Base-by-base conservation (phyloP, 2,888 invertebrate genomes). In the Unio delphinus region DNA sequence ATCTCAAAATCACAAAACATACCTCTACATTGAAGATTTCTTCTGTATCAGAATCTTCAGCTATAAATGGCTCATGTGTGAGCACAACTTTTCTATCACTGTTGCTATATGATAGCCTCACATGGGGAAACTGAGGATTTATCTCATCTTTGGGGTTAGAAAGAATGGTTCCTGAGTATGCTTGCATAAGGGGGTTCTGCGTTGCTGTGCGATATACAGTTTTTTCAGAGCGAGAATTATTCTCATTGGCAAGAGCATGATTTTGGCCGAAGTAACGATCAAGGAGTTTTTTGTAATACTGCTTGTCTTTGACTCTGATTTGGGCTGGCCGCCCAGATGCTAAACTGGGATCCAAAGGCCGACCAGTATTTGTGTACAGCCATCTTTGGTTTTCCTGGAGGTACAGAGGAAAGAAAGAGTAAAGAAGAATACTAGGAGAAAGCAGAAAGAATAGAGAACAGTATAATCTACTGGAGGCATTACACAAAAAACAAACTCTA, bases 261-360 rank as follows among this genome's bases (percentile, higher is more conserved):
- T 85, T 84, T 71, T 80, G 73, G 66, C 86, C 86, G 75, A 85
- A 86, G 73, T 86, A 86, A 55, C 85, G 79, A 70, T 86, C 86
- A 76, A 86, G 76, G 18, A 86, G 83, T 66, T 82, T 83, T 81
- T 85, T 85, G 76, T 86, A 86, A 79, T 86, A 86, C 71, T 81
- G 79, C 67, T 79, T 76, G 73, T 86, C 86, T 77, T 86, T 86
- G 57, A 82, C 80, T 68, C 84, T 74, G 68, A 84, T 81, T 55
- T 83, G 83, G 59, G 82, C 80, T 65, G 78, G 80, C 30, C 79
- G 77, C 57, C 81, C 80, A 6, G 77, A 74, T 28, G 70, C 70
- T 26, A 82, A 69, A 73, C 80, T 80, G 59, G 80, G 75, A 55
- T 84, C 83, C 71, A 76, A 78, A 76, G 74, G 75, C 57, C 70